phyloP scores from a whole-genome alignment of 2,113 vertebrate species.

The Lycocorax pyrrhopterus region DNA sequence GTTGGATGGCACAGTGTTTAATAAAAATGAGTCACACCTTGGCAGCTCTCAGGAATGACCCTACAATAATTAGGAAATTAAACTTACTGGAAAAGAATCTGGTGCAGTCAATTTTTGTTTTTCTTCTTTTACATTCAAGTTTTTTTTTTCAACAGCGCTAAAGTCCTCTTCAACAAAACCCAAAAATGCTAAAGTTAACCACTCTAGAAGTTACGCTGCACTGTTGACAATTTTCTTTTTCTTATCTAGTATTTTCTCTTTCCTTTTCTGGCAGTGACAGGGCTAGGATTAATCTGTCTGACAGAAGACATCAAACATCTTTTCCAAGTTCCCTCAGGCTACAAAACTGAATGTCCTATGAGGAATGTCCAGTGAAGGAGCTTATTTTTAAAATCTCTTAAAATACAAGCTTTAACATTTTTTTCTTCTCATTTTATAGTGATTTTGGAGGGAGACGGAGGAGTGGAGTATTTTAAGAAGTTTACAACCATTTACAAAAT shows the following conservation, averaged over 20 bases:
- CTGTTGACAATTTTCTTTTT: neutral
- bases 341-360: neutral
- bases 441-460: rapidly evolving
- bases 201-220: neutral
- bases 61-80: slow-evolving; percentile 54
- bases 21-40: slow-evolving; percentile 56
- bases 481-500: neutral
- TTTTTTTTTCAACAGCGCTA: neutral
- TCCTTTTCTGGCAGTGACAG: neutral
- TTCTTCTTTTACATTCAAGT: neutral
- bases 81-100: slow-evolving; percentile 49
- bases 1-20: slow-evolving; percentile 4
- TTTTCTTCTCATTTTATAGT: neutral
- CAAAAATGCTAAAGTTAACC: rapidly evolving
- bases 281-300: neutral
- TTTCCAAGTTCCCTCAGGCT: neutral
- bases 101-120: neutral
- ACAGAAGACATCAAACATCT: neutral
- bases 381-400: neutral
- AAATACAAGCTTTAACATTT: neutral
- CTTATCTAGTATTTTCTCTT: neutral
- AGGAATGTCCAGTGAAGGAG: neutral
- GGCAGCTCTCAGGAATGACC: slow-evolving; percentile 2
- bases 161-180: neutral
- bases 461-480: neutral